Evolutionary conservation across 2,797 vertebrate species (phyloP).

Genomic region (Selene dorsalis): DNA sequence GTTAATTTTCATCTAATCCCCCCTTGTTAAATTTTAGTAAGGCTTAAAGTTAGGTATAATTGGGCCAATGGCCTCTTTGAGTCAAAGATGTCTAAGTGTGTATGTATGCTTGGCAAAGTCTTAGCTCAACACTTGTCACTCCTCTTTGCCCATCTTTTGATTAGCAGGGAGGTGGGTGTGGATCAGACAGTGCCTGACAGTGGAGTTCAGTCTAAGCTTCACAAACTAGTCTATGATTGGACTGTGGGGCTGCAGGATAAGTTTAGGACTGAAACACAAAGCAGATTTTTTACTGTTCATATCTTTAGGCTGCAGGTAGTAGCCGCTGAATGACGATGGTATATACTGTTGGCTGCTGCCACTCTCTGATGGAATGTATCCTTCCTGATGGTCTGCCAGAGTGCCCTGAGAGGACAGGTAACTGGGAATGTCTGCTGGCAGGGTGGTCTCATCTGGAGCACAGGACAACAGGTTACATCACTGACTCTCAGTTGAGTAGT

Average conservation of each 20-base stretch:
- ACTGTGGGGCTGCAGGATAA: fast-evolving
- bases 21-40: too few relatives aligned
- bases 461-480: neutral
- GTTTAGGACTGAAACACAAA: neutral
- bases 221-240: too few relatives aligned
- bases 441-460: conserved; percentile 93
- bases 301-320: conserved; percentile 91
- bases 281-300: conserved; percentile 82
- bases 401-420: conserved; percentile 97
- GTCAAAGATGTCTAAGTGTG: too few relatives aligned
- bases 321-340: conserved; percentile 87
- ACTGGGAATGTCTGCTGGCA: conserved; percentile 96
- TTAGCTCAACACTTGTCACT: too few relatives aligned
- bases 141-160: too few relatives aligned
- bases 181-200: too few relatives aligned
- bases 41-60: too few relatives aligned
- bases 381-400: conserved; percentile 93
- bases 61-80: too few relatives aligned
- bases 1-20: too few relatives aligned
- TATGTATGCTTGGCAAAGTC: too few relatives aligned
- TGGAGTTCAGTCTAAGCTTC: too few relatives aligned
- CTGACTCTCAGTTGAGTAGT: fast-evolving
- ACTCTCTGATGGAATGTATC: conserved; percentile 92
- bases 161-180: too few relatives aligned
- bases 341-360: conserved; percentile 94